A percentile compares a stretch with the other conserved stretches of the same genome.
Conservation (phyloP, 2,113 vertebrate species). For the Corvus moneduloides region DNA sequence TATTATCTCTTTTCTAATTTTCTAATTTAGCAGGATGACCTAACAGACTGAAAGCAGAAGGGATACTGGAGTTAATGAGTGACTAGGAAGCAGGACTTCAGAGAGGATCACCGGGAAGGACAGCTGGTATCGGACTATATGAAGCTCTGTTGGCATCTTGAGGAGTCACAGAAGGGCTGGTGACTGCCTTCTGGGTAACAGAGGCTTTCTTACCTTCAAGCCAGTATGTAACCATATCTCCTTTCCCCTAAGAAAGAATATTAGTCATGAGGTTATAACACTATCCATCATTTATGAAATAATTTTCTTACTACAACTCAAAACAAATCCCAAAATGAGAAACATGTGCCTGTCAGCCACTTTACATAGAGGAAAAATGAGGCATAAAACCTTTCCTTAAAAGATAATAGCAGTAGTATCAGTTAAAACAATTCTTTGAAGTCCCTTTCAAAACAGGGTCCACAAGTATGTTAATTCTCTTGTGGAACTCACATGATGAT, state of each 20-base stretch:
- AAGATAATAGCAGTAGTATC: neutral
- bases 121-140: constrained; percentile 67
- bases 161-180: neutral
- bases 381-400: neutral
- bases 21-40: neutral
- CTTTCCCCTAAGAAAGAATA: constrained; percentile 76
- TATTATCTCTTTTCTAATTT: neutral
- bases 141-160: constrained; percentile 22
- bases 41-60: neutral
- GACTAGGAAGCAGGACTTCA: constrained; percentile 38
- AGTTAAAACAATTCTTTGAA: neutral
- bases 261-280: neutral
- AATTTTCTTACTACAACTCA: neutral
- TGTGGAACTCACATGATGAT: neutral
- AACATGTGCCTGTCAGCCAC: neutral
- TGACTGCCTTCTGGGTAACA: constrained; percentile 11
- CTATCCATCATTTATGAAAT: neutral
- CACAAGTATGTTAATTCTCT: neutral
- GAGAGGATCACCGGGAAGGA: constrained; percentile 48
- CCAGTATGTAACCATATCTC: constrained; percentile 86
- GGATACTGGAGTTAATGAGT: neutral
- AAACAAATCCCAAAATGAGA: neutral
- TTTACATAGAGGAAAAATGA: neutral
- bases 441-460: neutral
- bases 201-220: constrained; percentile 76